Evolutionary conservation across 2,797 vertebrate genomes (phyloP).

Genomic region (Danio kyathit): DNA sequence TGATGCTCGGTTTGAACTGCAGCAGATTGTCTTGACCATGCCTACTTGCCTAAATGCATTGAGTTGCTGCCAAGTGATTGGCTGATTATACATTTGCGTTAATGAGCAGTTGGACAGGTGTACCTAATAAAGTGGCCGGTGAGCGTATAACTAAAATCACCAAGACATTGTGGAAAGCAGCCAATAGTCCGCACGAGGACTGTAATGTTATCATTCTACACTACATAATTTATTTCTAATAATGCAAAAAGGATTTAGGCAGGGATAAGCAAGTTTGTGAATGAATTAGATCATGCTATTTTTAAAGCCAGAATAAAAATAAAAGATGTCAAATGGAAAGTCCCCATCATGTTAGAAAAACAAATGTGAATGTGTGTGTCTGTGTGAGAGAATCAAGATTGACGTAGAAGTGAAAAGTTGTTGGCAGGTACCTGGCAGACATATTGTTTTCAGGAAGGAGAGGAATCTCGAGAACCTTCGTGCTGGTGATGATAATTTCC

Average conservation of each 20-base stretch:
- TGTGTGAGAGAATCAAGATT: constrained; percentile 42
- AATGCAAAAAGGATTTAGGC: not conserved
- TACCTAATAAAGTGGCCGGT: too few species aligned
- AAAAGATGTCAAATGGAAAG: not conserved
- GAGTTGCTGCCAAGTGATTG: too few species aligned
- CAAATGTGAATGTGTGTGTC: not conserved
- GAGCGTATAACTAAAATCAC: not conserved
- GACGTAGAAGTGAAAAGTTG: constrained; percentile 60
- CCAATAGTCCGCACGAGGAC: not conserved
- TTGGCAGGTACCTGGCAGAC: constrained; percentile 90
- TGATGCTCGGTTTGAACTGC: too few species aligned
- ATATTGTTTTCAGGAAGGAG: constrained; percentile 98
- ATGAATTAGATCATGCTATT: not conserved
- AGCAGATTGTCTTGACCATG: too few species aligned
- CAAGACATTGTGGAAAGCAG: not conserved
- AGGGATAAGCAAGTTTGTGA: not conserved
- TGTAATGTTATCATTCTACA: not conserved
- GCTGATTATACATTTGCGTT: too few species aligned
- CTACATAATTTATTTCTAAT: not conserved
- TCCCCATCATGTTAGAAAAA: not conserved
- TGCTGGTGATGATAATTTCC: constrained; percentile 93
- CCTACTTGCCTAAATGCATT: too few species aligned
- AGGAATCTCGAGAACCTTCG: constrained; percentile 97
- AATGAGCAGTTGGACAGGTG: too few species aligned
- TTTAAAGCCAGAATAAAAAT: not conserved